These are phyloP conservation scores for Psittacus erithacus DNA, from an alignment of 2,113 vertebrate species.

Conservation along the genomic window DNA sequence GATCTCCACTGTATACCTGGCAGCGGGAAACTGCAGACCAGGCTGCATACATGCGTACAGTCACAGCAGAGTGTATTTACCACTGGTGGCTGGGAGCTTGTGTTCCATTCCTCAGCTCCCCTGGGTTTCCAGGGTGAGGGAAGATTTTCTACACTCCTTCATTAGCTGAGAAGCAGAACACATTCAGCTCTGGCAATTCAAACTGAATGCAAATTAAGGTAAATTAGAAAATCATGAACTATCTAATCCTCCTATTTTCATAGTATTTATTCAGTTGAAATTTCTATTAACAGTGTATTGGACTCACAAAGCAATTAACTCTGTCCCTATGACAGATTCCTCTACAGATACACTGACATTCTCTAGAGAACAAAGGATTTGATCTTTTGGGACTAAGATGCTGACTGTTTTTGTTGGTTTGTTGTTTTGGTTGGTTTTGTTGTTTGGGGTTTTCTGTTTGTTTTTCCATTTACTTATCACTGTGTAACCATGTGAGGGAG, in stretches of 20 bases:
- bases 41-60: neutral
- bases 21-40: neutral
- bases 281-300: conserved; percentile 27
- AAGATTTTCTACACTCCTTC: neutral
- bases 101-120: neutral
- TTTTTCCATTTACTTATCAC: neutral
- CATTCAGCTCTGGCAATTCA: neutral
- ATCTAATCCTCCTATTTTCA: conserved; percentile 26
- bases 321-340: neutral
- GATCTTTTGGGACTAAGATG: neutral
- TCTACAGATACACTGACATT: neutral
- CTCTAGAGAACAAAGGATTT: neutral
- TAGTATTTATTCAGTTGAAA: conserved; percentile 49
- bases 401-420: neutral
- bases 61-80: fast-evolving
- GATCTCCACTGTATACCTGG: fast-evolving
- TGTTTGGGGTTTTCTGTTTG: too few relatives aligned
- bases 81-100: fast-evolving
- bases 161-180: neutral
- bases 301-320: conserved; percentile 43
- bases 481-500: neutral
- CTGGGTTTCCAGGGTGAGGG: fast-evolving
- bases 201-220: conserved; percentile 24
- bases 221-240: conserved; percentile 31
- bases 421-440: neutral